Conservation (phyloP, 2,797 vertebrate genomes). For the Sebastes diploproa region DNA sequence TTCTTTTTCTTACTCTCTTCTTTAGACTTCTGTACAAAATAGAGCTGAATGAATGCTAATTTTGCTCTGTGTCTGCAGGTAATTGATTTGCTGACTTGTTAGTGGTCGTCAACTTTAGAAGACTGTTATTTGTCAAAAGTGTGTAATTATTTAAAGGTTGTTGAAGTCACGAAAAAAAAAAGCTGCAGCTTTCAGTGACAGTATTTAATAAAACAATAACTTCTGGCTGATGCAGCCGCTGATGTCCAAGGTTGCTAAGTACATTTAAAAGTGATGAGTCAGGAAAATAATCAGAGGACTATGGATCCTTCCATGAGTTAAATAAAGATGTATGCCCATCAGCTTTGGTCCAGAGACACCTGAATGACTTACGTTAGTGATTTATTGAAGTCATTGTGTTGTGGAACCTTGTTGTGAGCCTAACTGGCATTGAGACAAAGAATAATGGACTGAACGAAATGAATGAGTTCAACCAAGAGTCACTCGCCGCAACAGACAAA, state of each 20-base stretch:
- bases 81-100: background rate
- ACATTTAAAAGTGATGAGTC: constrained; percentile 3
- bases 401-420: constrained; percentile 55
- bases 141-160: background rate
- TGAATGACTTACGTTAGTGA: constrained; percentile 39
- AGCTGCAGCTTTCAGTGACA: background rate
- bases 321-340: constrained; percentile 25
- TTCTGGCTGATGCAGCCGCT: background rate
- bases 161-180: background rate
- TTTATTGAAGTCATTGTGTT: constrained; percentile 49
- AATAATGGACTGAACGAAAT: constrained; percentile 51
- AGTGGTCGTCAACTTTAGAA: background rate
- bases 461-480: constrained; percentile 61
- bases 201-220: constrained; percentile 1
- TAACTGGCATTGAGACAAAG: constrained; percentile 53
- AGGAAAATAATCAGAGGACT: background rate
- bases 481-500: constrained; percentile 48
- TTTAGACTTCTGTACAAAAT: background rate
- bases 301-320: background rate
- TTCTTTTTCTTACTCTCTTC: accelerated
- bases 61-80: background rate
- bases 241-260: constrained; percentile 1
- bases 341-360: constrained; percentile 14
- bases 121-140: background rate
- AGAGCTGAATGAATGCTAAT: background rate